Conservation (phyloP, 2,888 invertebrate species). For the Agrotis ipsilon region DNA sequence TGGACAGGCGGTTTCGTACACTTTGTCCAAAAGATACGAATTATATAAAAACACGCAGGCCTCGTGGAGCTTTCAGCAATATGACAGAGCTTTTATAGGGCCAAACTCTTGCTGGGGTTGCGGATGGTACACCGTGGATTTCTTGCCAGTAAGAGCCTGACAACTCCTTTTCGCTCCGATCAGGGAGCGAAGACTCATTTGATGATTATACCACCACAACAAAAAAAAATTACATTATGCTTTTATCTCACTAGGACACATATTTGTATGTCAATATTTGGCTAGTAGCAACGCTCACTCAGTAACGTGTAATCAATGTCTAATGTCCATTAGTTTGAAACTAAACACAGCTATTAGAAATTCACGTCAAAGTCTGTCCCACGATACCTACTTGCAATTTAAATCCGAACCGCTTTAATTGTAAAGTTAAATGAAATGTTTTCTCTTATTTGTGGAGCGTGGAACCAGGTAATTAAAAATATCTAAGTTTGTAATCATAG, state of each 20-base stretch:
- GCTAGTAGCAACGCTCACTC: not conserved
- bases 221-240: not conserved
- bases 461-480: constrained; percentile 36
- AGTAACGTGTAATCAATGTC: constrained; percentile 28
- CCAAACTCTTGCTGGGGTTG: no score
- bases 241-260: not conserved
- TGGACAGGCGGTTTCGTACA: no score
- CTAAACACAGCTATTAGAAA: constrained; percentile 49
- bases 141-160: no score
- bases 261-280: not conserved
- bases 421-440: constrained; percentile 61
- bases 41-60: no score
- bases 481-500: constrained; percentile 13
- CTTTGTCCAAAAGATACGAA: no score
- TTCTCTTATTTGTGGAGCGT: constrained; percentile 57
- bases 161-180: no score
- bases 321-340: constrained; percentile 21
- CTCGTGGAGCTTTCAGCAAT: no score
- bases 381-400: constrained; percentile 62
- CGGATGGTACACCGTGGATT: no score
- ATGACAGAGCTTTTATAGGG: no score
- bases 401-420: constrained; percentile 52
- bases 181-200: no score
- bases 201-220: no score
- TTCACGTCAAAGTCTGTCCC: constrained; percentile 45